These are phyloP conservation scores for Myotis pilosus DNA, from an alignment of 2,797 vertebrate species.

Conservation along the genomic window DNA sequence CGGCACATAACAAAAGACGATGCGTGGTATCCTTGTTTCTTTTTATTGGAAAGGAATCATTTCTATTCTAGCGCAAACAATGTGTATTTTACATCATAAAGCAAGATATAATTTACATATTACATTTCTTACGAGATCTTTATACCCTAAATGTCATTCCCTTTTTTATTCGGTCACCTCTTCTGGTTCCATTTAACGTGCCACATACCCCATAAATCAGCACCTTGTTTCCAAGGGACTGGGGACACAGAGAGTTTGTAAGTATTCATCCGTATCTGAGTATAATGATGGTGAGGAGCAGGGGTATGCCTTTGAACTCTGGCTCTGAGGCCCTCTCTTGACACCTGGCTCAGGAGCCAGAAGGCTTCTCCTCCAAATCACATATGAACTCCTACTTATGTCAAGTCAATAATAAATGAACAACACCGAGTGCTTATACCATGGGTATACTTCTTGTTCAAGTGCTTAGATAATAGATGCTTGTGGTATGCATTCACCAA, in stretches of 20 bases:
- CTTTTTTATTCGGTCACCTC: slow-evolving; percentile 54
- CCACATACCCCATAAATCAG: slow-evolving; percentile 50
- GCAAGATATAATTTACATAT: slow-evolving; percentile 84
- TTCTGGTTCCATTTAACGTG: slow-evolving; percentile 57
- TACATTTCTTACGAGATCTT: slow-evolving; percentile 75
- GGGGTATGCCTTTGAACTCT: background rate
- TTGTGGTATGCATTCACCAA: background rate
- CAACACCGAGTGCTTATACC: background rate
- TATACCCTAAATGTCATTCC: slow-evolving; percentile 73
- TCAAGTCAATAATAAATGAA: background rate
- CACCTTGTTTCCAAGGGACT: background rate
- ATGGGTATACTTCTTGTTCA: background rate
- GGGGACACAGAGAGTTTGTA: background rate
- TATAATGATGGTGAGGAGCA: background rate
- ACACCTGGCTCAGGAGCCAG: slow-evolving; percentile 20
- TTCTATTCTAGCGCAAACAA: slow-evolving; percentile 84
- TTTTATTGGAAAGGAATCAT: slow-evolving; percentile 84
- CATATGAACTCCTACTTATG: background rate
- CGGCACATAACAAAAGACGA: slow-evolving; percentile 51
- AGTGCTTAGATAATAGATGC: slow-evolving; percentile 33
- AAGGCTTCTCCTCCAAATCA: slow-evolving; percentile 53
- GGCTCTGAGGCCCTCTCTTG: background rate
- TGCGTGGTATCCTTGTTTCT: slow-evolving; percentile 54
- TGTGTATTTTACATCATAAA: slow-evolving; percentile 85
- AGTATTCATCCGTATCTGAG: background rate